Evolutionary conservation across 2,888 invertebrate species (phyloP).

Genomic region (Chloroclystis v-ata): DNA sequence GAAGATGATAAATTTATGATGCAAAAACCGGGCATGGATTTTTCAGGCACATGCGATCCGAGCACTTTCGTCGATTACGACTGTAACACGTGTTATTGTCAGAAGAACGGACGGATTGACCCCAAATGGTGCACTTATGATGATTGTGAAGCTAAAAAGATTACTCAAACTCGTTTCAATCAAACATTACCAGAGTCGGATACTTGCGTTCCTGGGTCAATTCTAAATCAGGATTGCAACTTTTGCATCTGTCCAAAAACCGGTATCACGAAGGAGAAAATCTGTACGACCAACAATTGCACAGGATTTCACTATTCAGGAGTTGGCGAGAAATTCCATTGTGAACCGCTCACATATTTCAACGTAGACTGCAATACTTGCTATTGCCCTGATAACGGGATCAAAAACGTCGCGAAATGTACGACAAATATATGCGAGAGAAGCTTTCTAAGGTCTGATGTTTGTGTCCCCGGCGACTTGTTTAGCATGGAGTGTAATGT

Average conservation of each 20-base stretch:
- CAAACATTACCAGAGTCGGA: background rate
- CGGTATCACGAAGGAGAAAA: slow-evolving; percentile 45
- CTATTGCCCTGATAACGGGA: slow-evolving; percentile 55
- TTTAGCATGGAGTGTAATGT: slow-evolving; percentile 67
- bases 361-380: slow-evolving; percentile 67
- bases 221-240: slow-evolving; percentile 58
- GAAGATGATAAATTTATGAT: background rate
- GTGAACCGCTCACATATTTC: slow-evolving; percentile 61
- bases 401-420: slow-evolving; percentile 65
- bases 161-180: slow-evolving; percentile 41
- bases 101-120: slow-evolving; percentile 56
- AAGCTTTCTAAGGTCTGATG: slow-evolving; percentile 48
- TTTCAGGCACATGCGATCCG: slow-evolving; percentile 50
- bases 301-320: slow-evolving; percentile 22
- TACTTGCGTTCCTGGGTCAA: slow-evolving; percentile 54
- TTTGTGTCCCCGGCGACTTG: slow-evolving; percentile 53
- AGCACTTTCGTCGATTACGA: slow-evolving; percentile 59
- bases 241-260: slow-evolving; percentile 64
- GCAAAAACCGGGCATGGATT: slow-evolving; percentile 31
- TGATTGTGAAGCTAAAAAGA: slow-evolving; percentile 54
- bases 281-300: slow-evolving; percentile 59
- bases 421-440: slow-evolving; percentile 63
- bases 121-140: slow-evolving; percentile 68
- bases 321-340: slow-evolving; percentile 39
- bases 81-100: slow-evolving; percentile 68